Evolutionary conservation across 2,888 invertebrate species (phyloP).

Genomic region (Lymantria monacha): DNA sequence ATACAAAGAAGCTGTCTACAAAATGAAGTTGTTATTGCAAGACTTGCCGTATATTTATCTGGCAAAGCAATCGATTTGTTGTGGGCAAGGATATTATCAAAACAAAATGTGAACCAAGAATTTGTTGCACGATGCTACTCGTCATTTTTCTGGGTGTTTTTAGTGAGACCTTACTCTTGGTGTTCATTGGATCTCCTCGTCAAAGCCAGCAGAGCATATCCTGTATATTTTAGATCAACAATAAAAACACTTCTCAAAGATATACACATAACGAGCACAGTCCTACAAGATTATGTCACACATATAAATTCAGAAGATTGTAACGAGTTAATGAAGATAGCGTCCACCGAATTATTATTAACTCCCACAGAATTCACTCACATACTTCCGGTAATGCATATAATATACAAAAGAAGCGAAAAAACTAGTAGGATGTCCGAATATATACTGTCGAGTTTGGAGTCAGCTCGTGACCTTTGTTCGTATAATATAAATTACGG

Average conservation of each 20-base stretch:
- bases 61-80: conserved; percentile 10
- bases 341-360: conserved; percentile 3
- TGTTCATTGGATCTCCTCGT: conserved; percentile 15
- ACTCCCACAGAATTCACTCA: conserved; percentile 4
- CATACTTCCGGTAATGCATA: conserved; percentile 4
- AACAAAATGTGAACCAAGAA: conserved; percentile 1
- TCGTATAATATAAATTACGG: conserved; percentile 13
- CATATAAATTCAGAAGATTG: conserved; percentile 5
- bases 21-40: conserved; percentile 3
- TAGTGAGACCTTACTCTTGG: conserved; percentile 15
- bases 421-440: conserved; percentile 5
- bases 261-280: conserved; percentile 3
- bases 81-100: conserved; percentile 12
- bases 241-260: conserved; percentile 5
- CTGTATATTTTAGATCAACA: conserved; percentile 4
- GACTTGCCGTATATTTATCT: conserved; percentile 10
- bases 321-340: conserved; percentile 4
- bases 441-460: conserved; percentile 6
- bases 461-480: not conserved
- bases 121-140: conserved; percentile 14
- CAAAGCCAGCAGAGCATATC: conserved; percentile 18
- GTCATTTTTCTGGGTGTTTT: conserved; percentile 11
- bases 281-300: conserved; percentile 14
- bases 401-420: conserved; percentile 11
- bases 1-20: conserved; percentile 9